phyloP scores from a whole-genome alignment of 2,113 vertebrate genomes.

The Limnothrissa miodon region DNA sequence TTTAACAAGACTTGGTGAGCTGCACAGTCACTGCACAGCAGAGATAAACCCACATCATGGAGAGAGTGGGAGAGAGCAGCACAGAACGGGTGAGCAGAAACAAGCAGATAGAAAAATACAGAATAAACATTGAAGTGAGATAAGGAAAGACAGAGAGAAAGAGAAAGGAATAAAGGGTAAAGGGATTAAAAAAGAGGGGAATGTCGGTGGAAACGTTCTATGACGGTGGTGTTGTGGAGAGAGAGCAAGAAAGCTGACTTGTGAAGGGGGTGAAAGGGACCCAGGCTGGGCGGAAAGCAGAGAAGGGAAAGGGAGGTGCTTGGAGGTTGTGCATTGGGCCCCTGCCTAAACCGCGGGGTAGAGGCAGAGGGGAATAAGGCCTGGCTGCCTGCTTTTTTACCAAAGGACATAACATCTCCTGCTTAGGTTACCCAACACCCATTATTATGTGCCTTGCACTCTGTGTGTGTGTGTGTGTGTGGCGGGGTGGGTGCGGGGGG shows the following conservation, averaged over 20 bases:
- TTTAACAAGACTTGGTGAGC: background rate
- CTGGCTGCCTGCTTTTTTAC: background rate
- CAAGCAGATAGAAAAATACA: background rate
- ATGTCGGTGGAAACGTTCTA: background rate
- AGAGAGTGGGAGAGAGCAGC: slow-evolving; percentile 24
- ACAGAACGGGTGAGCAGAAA: background rate
- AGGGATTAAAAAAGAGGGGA: background rate
- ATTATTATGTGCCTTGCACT: background rate
- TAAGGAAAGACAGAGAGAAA: too few species aligned
- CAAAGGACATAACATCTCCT: background rate
- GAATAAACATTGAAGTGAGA: too few species aligned
- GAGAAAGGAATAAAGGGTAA: background rate
- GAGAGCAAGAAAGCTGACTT: background rate
- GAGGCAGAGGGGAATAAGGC: background rate
- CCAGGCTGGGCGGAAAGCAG: background rate
- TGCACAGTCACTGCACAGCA: background rate
- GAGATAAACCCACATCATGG: background rate
- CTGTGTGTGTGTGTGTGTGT: background rate
- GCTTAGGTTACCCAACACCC: background rate
- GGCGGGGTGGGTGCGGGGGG: background rate
- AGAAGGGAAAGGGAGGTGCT: too few species aligned
- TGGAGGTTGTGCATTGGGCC: background rate
- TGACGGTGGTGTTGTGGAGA: background rate
- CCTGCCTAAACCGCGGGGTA: background rate
- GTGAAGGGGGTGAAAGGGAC: background rate